Conservation (phyloP, 2,797 vertebrate genomes). For the Synaphobranchus kaupii region DNA sequence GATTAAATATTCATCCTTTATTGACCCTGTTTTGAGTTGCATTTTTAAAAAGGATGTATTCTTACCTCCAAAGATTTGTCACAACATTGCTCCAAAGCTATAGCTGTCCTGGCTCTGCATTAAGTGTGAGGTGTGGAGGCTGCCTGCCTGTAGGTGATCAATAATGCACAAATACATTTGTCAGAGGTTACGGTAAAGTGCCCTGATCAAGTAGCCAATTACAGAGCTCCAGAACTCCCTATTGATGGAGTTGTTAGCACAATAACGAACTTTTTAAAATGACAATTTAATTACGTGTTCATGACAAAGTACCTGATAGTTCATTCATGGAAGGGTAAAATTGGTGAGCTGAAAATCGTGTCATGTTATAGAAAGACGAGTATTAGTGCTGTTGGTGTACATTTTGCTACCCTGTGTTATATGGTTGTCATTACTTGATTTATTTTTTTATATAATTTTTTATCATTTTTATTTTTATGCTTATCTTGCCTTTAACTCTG, state of each 20-base stretch:
- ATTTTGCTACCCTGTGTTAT: too few species aligned
- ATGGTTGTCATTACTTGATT: too few species aligned
- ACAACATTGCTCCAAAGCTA: slow-evolving; percentile 52
- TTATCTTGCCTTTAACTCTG: slow-evolving; percentile 22
- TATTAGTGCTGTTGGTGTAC: not conserved
- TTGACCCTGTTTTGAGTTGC: not conserved
- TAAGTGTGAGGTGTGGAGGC: not conserved
- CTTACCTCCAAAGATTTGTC: slow-evolving; percentile 63
- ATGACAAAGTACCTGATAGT: not conserved
- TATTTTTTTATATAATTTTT: not conserved
- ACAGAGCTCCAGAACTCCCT: not conserved
- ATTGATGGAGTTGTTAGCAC: not conserved
- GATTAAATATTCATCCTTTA: not conserved
- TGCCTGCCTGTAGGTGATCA: not conserved
- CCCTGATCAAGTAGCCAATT: not conserved
- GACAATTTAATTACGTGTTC: not conserved
- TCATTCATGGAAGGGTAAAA: not conserved
- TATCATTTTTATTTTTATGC: too few species aligned
- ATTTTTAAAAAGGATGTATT: not conserved
- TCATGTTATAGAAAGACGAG: not conserved
- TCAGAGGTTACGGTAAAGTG: not conserved
- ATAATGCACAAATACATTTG: not conserved
- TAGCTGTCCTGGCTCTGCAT: not conserved
- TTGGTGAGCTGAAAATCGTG: not conserved
- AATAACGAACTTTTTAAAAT: not conserved